phyloP scores from a whole-genome alignment of 2,888 invertebrate genomes.

The Imbricaverruca yamaguchii region DNA sequence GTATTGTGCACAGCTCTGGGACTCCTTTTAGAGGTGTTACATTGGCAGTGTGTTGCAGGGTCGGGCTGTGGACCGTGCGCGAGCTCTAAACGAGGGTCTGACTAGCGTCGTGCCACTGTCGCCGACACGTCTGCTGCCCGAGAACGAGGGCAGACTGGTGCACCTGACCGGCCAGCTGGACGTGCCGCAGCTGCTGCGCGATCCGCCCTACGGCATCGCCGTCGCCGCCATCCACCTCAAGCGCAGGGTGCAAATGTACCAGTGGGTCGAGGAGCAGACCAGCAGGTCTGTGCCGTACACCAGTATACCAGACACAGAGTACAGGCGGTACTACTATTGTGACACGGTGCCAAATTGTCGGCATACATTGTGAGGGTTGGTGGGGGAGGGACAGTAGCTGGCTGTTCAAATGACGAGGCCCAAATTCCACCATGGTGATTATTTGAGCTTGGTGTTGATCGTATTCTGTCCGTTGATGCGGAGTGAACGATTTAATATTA shows the following conservation, averaged over 20 bases:
- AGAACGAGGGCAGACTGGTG: conserved; percentile 63
- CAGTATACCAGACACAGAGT: no score
- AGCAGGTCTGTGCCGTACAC: conserved; percentile 35
- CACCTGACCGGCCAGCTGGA: conserved; percentile 66
- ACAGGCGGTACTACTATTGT: no score
- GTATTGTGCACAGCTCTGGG: no score
- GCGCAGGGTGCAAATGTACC: conserved; percentile 84
- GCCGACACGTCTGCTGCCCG: conserved; percentile 45
- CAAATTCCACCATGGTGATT: no score
- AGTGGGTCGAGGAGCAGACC: conserved; percentile 74
- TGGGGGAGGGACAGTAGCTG: no score
- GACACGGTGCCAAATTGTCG: no score
- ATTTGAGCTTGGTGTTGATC: no score
- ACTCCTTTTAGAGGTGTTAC: no score
- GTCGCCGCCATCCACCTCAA: conserved; percentile 75
- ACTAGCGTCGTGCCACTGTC: conserved; percentile 50
- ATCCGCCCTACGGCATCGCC: conserved; percentile 76
- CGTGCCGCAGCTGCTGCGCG: conserved; percentile 72
- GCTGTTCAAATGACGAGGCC: no score
- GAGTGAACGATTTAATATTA: no score
- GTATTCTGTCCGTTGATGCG: no score
- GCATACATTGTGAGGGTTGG: no score
- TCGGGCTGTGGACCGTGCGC: conserved; percentile 66
- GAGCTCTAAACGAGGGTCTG: conserved; percentile 69
- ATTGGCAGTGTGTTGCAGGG: conserved; percentile 45